Conservation (phyloP, 1,140 invertebrate species). For the Matsumurasca onukii region DNA sequence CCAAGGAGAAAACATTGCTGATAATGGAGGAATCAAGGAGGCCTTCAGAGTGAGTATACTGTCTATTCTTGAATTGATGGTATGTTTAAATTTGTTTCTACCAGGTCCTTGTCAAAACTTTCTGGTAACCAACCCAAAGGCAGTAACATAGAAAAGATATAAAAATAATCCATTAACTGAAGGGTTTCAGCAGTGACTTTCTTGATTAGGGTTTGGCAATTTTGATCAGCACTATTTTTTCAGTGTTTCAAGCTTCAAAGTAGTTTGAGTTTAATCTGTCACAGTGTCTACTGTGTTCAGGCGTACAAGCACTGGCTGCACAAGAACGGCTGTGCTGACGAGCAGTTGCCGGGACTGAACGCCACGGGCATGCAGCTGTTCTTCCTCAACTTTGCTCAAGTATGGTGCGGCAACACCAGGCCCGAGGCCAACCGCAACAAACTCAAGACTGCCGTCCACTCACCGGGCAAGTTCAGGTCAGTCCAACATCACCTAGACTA, state of each 20-base stretch:
- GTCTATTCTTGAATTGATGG: not conserved
- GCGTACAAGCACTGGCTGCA: conserved; percentile 64
- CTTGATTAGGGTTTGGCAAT: no score
- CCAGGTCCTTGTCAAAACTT: no score
- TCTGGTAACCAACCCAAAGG: no score
- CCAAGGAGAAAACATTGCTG: conserved; percentile 86
- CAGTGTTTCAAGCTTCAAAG: no score
- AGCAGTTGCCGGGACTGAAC: conserved; percentile 70
- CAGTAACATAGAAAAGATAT: no score
- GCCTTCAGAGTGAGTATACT: conserved; percentile 68
- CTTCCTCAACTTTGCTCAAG: conserved; percentile 83
- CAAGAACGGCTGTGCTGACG: conserved; percentile 52
- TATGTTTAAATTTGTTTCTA: no score
- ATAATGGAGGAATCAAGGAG: conserved; percentile 87
- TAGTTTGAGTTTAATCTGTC: no score
- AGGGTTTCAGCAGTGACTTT: no score
- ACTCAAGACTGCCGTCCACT: conserved; percentile 78
- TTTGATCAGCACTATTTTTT: no score
- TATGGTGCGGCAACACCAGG: conserved; percentile 86
- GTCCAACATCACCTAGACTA: no score
- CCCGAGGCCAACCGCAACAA: conserved; percentile 80
- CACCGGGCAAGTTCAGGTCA: conserved; percentile 71
- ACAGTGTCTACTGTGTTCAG: no score
- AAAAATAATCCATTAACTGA: no score
- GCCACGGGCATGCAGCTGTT: conserved; percentile 74